phyloP scores from a whole-genome alignment of 1,140 invertebrate genomes.

The Venturia canescens region DNA sequence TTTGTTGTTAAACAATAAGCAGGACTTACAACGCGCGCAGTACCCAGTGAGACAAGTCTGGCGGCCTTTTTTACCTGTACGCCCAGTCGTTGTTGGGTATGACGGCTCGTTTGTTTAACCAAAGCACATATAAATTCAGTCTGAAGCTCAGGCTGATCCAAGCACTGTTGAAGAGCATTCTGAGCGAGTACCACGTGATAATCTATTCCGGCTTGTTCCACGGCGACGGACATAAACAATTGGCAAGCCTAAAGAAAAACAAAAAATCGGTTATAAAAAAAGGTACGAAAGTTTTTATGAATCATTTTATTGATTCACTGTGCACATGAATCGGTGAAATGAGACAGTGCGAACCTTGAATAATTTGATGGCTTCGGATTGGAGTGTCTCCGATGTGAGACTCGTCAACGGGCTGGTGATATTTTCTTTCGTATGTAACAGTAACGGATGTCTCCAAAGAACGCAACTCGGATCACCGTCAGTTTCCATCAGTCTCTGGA shows the following conservation, averaged over 20 bases:
- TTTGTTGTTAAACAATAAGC: conserved; percentile 77
- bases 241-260: conserved; percentile 87
- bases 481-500: conserved; percentile 96
- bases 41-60: conserved; percentile 77
- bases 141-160: conserved; percentile 92
- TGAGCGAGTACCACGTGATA: conserved; percentile 97
- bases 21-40: conserved; percentile 80
- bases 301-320: no score
- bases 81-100: conserved; percentile 88
- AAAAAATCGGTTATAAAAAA: no score
- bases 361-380: conserved; percentile 94
- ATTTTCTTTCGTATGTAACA: conserved; percentile 94
- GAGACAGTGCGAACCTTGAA: conserved; percentile 87
- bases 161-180: conserved; percentile 93
- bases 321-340: no score
- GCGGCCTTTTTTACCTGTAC: conserved; percentile 90
- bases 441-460: conserved; percentile 93
- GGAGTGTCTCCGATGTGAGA: conserved; percentile 88
- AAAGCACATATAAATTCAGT: conserved; percentile 94
- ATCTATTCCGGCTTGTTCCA: conserved; percentile 96
- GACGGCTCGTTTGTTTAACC: conserved; percentile 94
- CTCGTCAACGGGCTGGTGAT: conserved; percentile 91
- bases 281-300: no score
- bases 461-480: conserved; percentile 96
- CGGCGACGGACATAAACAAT: conserved; percentile 94